These are phyloP conservation scores for Microctonus hyperodae DNA, from an alignment of 2,888 invertebrate genomes.

Conservation along the genomic window DNA sequence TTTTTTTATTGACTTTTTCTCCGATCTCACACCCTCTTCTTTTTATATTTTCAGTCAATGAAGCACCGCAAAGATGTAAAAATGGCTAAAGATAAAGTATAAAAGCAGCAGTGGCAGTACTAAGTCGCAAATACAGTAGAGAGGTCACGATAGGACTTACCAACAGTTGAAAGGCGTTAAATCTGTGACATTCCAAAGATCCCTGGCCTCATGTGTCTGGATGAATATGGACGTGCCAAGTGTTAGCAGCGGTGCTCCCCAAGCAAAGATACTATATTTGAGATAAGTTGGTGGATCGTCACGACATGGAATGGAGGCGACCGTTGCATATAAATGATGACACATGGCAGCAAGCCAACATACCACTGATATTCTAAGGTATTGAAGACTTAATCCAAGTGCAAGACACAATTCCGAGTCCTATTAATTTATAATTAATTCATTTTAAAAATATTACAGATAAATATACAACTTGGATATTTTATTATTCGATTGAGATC, in stretches of 20 bases:
- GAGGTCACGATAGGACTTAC: slow-evolving; percentile 54
- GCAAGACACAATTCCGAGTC: slow-evolving; percentile 70
- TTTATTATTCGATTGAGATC: not conserved
- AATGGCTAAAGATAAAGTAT: not conserved
- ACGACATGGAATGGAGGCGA: slow-evolving; percentile 57
- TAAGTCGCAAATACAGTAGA: not conserved
- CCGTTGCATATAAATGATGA: slow-evolving; percentile 69
- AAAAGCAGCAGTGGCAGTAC: too few relatives aligned
- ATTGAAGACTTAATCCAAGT: slow-evolving; percentile 71
- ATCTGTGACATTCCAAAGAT: slow-evolving; percentile 64
- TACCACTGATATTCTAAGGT: slow-evolving; percentile 71
- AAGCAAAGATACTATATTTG: slow-evolving; percentile 70
- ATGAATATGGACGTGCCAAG: slow-evolving; percentile 65
- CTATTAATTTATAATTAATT: slow-evolving; percentile 59
- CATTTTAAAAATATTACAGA: too few relatives aligned
- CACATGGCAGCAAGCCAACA: slow-evolving; percentile 75
- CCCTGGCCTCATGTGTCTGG: slow-evolving; percentile 65
- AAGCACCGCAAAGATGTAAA: slow-evolving; percentile 8
- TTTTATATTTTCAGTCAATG: not conserved
- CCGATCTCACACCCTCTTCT: not conserved
- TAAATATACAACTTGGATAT: not conserved
- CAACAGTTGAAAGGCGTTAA: slow-evolving; percentile 67
- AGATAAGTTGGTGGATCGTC: slow-evolving; percentile 62
- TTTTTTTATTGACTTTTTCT: not conserved
- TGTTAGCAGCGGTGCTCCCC: slow-evolving; percentile 70